These are phyloP conservation scores for Brienomyrus brachyistius DNA, from an alignment of 2,113 vertebrate species.

Conservation along the genomic window DNA sequence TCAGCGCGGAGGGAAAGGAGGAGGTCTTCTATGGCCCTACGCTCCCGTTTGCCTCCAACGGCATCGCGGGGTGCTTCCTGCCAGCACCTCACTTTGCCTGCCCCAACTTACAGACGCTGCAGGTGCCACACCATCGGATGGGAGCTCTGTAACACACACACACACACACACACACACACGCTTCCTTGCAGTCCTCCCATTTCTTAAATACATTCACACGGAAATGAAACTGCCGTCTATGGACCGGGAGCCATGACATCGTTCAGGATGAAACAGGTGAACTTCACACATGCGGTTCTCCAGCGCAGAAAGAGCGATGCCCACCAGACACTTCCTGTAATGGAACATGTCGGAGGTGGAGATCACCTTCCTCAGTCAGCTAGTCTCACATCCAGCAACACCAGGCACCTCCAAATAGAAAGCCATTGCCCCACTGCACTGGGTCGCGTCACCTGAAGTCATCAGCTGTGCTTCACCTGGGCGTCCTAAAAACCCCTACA, in stretches of 20 bases:
- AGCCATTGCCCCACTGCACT: background rate
- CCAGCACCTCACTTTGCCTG: conserved; percentile 88
- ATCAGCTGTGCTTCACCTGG: background rate
- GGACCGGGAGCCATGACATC: background rate
- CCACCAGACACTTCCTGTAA: background rate
- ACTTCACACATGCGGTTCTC: background rate
- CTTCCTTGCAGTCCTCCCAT: background rate
- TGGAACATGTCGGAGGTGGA: background rate
- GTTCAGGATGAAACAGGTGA: background rate
- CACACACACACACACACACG: background rate
- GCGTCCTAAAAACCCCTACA: background rate
- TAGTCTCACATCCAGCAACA: background rate
- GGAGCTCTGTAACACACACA: conserved; percentile 60
- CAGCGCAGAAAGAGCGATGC: background rate
- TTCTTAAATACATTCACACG: background rate
- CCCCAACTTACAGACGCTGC: conserved; percentile 88
- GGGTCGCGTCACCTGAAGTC: background rate
- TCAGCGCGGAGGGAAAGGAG: conserved; percentile 87
- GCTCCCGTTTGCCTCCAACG: conserved; percentile 89
- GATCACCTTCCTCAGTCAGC: background rate
- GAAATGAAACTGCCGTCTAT: background rate
- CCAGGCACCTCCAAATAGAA: background rate
- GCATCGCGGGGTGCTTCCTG: conserved; percentile 87
- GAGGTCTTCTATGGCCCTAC: conserved; percentile 96
- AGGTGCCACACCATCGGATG: conserved; percentile 92